phyloP scores from a whole-genome alignment of 1,140 invertebrate species.

The Drosophila melanogaster region Release_6_plus_ISO1_MT NC_004354.4:4510501-4511000 shows the following conservation, averaged over 20 bases:
- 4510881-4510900: not conserved
- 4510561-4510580: constrained; percentile 36
- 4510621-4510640: constrained; percentile 37
- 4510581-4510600: constrained; percentile 3
- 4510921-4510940: not conserved
- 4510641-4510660: constrained; percentile 5
- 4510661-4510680: constrained; percentile 3
- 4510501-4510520: constrained; percentile 30
- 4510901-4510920: too few relatives aligned
- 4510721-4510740: not conserved
- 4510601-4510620: constrained; percentile 34
- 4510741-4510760: not conserved
- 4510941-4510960: constrained; percentile 17
- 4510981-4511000: constrained; percentile 61
- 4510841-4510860: not conserved
- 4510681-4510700: not conserved
- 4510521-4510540: constrained; percentile 29
- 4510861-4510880: not conserved
- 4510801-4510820: too few relatives aligned
- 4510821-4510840: too few relatives aligned
- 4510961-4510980: constrained; percentile 59
- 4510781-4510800: not conserved
- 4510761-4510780: too few relatives aligned
- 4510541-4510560: constrained; percentile 32
- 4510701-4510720: constrained; percentile 25